phyloP scores from a whole-genome alignment of 2,113 vertebrate species.

The Festucalex cinctus region DNA sequence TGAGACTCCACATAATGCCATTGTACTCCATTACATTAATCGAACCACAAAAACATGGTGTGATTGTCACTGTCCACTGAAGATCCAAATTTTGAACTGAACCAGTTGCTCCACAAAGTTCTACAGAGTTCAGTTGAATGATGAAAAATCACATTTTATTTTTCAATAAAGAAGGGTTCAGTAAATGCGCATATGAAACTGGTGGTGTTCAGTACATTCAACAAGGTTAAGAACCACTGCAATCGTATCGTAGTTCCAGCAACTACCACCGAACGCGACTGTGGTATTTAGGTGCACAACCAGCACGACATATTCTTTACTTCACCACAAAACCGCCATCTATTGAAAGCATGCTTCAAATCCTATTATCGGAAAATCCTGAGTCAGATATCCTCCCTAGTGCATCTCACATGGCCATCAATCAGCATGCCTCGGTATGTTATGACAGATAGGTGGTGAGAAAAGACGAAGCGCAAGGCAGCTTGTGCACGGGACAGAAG shows the following conservation, averaged over 20 bases:
- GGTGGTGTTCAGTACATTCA: no score
- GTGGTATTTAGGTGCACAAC: slow-evolving; percentile 42
- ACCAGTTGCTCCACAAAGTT: no score
- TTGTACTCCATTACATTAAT: no score
- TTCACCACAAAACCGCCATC: slow-evolving; percentile 63
- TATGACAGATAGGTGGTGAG: slow-evolving; percentile 52
- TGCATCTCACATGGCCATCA: slow-evolving; percentile 60
- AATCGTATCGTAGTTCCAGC: not conserved
- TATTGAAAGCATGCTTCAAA: slow-evolving; percentile 64
- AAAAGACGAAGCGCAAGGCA: slow-evolving; percentile 37
- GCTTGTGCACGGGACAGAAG: slow-evolving; percentile 29
- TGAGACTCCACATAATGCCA: no score
- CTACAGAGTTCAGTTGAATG: no score
- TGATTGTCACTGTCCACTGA: no score
- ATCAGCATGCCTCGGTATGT: slow-evolving; percentile 48
- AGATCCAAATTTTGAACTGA: no score
- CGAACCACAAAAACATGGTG: no score
- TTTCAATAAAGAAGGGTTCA: no score
- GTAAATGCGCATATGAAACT: no score
- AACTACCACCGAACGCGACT: slow-evolving; percentile 26
- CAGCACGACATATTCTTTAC: slow-evolving; percentile 43
- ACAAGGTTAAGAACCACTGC: no score
- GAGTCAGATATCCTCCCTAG: slow-evolving; percentile 66
- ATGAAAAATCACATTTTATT: no score
- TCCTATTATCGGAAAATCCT: slow-evolving; percentile 69